A percentile compares a stretch with the other conserved stretches of the same genome.
phyloP scores from a whole-genome alignment of 2,888 invertebrate species.

The Vandiemenella viatica region DNA sequence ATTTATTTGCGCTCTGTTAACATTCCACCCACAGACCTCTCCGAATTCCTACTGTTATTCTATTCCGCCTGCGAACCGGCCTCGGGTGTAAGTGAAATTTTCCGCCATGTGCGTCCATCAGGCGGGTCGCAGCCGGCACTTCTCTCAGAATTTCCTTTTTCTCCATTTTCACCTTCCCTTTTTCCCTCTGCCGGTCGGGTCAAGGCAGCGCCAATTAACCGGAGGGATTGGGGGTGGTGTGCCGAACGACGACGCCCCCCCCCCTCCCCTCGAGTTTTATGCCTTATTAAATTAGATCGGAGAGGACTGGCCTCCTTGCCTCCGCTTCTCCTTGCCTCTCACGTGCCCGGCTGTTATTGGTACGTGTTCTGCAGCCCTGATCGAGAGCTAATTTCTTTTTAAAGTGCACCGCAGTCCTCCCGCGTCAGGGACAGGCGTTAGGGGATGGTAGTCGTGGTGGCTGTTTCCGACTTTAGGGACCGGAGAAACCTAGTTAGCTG shows the following conservation, averaged over 20 bases:
- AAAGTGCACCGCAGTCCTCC: constrained; percentile 12
- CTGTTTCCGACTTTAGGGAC: not conserved
- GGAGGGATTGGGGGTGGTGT: not conserved
- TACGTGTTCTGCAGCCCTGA: constrained; percentile 14
- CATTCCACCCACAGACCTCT: constrained; percentile 1
- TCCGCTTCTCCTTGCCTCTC: constrained; percentile 13
- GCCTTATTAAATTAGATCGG: constrained; percentile 18
- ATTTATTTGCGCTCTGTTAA: no score
- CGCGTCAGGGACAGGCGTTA: no score
- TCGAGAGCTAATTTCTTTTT: constrained; percentile 16
- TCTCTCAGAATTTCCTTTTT: not conserved
- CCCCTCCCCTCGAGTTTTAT: constrained; percentile 13
- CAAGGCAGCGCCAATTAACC: constrained; percentile 15
- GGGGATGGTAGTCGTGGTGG: no score
- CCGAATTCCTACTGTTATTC: not conserved
- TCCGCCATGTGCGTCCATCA: not conserved
- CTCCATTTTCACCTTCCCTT: not conserved
- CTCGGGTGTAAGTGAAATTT: constrained; percentile 8
- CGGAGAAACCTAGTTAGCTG: constrained; percentile 11
- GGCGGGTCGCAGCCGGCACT: not conserved
- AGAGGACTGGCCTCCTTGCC: constrained; percentile 9
- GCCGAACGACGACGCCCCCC: not conserved
- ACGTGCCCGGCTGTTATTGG: constrained; percentile 14
- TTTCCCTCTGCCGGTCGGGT: constrained; percentile 10
- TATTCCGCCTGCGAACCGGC: not conserved